Base-by-base conservation (phyloP, 2,797 vertebrate genomes). In the Etheostoma nigrum region DNA sequence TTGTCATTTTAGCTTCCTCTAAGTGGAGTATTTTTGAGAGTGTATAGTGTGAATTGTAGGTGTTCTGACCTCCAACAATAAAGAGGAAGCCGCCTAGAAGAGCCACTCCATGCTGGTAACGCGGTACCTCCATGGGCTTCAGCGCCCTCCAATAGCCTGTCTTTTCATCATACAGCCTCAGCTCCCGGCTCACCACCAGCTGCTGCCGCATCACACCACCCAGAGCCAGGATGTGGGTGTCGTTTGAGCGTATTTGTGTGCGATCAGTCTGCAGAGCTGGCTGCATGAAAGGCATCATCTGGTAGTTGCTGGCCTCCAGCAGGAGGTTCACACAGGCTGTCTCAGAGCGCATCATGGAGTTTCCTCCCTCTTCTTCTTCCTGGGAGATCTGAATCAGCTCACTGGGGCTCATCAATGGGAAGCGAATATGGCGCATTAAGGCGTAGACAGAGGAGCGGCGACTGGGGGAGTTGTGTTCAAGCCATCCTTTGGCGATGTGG, bases 281-380 rank as follows among this genome's bases (percentile, higher is more conserved):
- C 88, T 96, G 95, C 88, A 96, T 93, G 92, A 93, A 95, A 0
- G 95, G 96, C 92, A 96, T 93, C 95, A 96, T 96, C 92, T 96
- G 96, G 88, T 96, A 96, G 89, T 96, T 96, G 86, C 95, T 96
- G 81, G 96, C 96, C 83, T 96, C 95, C 80, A 96, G 91, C 62
- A 96, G 92, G 3, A 96, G 95, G 92, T 95, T 96, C 15, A 96
- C 92, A 2, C 94, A 96, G 63, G 91, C 90, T 0, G 95, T 93
- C 3, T 95, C 89, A 0, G 93, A 91, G 42, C 94, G 94, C 94
- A 96, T 95, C 83, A 95, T 64, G 14, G 92, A 81, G 59, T 85
- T 5, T 3, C 18, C 60, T 5, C 48, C 88, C 1, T 89, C 92
- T 33, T 92, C 92, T 1, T 95, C 92, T 1, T 93, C 94, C 91